phyloP scores from a whole-genome alignment of 2,113 vertebrate species.

The Hippocampus mohnikei region DNA sequence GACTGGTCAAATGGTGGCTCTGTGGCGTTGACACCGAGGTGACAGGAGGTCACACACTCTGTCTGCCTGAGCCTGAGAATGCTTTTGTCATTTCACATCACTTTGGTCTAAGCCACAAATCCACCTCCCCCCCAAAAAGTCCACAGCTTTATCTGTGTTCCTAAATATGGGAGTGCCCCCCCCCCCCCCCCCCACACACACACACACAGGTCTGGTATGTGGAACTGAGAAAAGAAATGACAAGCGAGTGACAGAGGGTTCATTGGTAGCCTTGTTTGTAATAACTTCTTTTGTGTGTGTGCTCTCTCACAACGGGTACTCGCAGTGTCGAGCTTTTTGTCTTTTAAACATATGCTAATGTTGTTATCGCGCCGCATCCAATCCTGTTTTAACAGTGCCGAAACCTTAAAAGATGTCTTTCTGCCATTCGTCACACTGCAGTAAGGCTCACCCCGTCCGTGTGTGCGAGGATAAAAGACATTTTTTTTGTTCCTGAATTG shows the following conservation, averaged over 20 bases:
- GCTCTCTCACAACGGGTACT: conserved; percentile 14
- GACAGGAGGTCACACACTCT: conserved; percentile 15
- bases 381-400: conserved; percentile 44
- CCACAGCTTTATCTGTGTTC: conserved; percentile 23
- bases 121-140: neutral
- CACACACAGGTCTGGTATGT: conserved; percentile 22
- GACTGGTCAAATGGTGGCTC: conserved; percentile 42
- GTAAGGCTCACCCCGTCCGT: conserved; percentile 1
- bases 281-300: conserved; percentile 19
- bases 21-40: conserved; percentile 44
- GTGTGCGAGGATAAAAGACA: neutral
- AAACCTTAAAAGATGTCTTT: conserved; percentile 23
- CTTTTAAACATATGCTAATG: conserved; percentile 59
- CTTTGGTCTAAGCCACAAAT: conserved; percentile 13
- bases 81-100: conserved; percentile 35
- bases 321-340: conserved; percentile 25
- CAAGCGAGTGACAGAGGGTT: conserved; percentile 36
- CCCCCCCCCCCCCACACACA: neutral
- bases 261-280: conserved; percentile 31
- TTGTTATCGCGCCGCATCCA: conserved; percentile 56
- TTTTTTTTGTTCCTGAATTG: too few relatives aligned
- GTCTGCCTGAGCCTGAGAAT: conserved; percentile 7
- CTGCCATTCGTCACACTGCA: conserved; percentile 16
- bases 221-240: conserved; percentile 34
- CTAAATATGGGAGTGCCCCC: conserved; percentile 29